Evolutionary conservation across 2,113 vertebrate species (phyloP).

Genomic region (Glaucomys volans): DNA sequence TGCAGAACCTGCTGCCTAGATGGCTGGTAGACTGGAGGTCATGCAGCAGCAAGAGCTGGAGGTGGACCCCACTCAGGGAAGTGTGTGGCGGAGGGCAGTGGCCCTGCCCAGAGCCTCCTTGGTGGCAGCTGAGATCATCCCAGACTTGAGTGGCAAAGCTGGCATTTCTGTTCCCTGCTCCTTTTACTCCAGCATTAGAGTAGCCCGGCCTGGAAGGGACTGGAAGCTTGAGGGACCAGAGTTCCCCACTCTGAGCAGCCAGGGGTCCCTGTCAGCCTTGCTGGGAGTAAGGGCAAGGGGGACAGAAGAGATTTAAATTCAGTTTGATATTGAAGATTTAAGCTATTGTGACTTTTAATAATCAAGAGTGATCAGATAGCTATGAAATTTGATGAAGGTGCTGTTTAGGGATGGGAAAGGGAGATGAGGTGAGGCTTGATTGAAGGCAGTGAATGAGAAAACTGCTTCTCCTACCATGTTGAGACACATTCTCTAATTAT

Average conservation of each 20-base stretch:
- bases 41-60: not conserved
- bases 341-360: constrained; percentile 53
- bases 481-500: not conserved
- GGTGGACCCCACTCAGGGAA: not conserved
- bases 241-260: not conserved
- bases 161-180: not conserved
- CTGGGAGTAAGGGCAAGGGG: not conserved
- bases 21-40: not conserved
- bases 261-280: not conserved
- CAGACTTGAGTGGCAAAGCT: too few species aligned
- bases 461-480: not conserved
- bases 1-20: fast-evolving
- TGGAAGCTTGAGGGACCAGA: not conserved
- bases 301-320: constrained; percentile 6
- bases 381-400: constrained; percentile 37
- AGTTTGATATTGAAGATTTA: constrained; percentile 52
- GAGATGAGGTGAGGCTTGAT: not conserved
- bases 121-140: not conserved
- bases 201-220: not conserved
- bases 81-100: not conserved
- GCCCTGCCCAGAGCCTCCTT: not conserved
- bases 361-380: constrained; percentile 27
- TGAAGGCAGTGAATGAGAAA: not conserved
- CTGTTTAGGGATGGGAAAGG: not conserved
- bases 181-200: not conserved